A percentile compares a stretch with the other conserved stretches of the same genome.
Evolutionary conservation across 2,797 vertebrate genomes (phyloP).

Genomic region (Sebastes jordani): DNA sequence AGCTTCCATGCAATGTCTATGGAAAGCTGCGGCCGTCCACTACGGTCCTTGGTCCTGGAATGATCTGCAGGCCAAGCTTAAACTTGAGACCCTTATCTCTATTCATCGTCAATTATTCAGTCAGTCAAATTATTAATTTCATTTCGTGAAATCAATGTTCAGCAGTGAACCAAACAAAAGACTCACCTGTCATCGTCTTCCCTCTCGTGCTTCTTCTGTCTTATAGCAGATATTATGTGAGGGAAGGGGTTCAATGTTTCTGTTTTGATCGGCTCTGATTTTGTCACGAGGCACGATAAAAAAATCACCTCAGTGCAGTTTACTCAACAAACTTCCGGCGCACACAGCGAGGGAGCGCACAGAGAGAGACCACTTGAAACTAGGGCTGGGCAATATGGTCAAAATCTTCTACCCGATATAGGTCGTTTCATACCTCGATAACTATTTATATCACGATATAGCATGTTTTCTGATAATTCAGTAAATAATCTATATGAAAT

Average conservation of each 20-base stretch:
- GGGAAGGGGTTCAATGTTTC: conserved; percentile 1
- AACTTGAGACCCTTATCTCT: too few species aligned
- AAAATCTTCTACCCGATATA: too few species aligned
- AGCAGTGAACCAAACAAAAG: neutral
- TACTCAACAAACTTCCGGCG: conserved; percentile 22
- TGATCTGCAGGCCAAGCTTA: too few species aligned
- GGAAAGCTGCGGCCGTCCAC: too few species aligned
- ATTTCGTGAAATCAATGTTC: neutral
- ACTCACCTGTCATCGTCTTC: neutral
- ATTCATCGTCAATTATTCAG: neutral
- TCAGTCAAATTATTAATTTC: neutral
- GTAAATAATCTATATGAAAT: too few species aligned
- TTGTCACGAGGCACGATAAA: neutral
- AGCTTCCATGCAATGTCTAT: too few species aligned
- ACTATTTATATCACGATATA: too few species aligned
- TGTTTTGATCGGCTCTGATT: conserved; percentile 13
- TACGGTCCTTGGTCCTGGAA: too few species aligned
- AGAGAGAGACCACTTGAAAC: neutral
- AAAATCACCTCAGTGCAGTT: conserved; percentile 6
- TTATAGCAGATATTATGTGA: neutral
- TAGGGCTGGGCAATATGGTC: too few species aligned
- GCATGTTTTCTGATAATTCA: too few species aligned
- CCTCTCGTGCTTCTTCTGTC: neutral
- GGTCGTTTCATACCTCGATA: too few species aligned
- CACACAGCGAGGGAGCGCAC: neutral